phyloP scores from a whole-genome alignment of 1,140 invertebrate genomes.

The Brachionus asplanchnoidis region DNA sequence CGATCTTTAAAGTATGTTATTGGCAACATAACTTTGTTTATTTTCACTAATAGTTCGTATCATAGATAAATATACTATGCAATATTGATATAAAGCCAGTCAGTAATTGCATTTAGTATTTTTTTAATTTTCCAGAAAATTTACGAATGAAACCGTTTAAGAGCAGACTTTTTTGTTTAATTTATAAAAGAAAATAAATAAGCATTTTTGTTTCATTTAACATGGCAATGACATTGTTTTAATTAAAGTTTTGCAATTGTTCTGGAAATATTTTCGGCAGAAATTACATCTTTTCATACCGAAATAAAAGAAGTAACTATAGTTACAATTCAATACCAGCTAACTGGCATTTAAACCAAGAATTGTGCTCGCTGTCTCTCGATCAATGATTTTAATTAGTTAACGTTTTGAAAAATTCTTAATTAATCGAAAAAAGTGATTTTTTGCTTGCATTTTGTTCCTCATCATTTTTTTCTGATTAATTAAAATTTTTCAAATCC shows the following conservation, averaged over 20 bases:
- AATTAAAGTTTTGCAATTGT: background rate
- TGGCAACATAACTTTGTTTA: background rate
- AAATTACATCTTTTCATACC: background rate
- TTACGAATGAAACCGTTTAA: background rate
- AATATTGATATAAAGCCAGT: background rate
- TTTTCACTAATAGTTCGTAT: background rate
- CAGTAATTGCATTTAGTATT: background rate
- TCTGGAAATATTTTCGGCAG: constrained; percentile 7
- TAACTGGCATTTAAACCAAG: background rate
- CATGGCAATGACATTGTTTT: constrained; percentile 8
- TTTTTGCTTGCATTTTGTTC: background rate
- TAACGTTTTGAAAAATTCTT: constrained; percentile 30
- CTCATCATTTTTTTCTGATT: constrained; percentile 13
- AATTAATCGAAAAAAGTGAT: constrained; percentile 13
- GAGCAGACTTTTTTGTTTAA: background rate
- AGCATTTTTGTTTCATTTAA: background rate
- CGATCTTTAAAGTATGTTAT: background rate
- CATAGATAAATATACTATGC: background rate
- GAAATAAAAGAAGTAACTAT: constrained; percentile 21
- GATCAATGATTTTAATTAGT: constrained; percentile 31
- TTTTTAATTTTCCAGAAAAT: background rate
- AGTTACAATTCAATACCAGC: background rate
- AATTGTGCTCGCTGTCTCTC: background rate
- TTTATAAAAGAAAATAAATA: background rate
- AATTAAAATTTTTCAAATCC: constrained; percentile 21